Evolutionary conservation across 2,113 vertebrate species (phyloP).

Genomic region (Diadophis punctatus): DNA sequence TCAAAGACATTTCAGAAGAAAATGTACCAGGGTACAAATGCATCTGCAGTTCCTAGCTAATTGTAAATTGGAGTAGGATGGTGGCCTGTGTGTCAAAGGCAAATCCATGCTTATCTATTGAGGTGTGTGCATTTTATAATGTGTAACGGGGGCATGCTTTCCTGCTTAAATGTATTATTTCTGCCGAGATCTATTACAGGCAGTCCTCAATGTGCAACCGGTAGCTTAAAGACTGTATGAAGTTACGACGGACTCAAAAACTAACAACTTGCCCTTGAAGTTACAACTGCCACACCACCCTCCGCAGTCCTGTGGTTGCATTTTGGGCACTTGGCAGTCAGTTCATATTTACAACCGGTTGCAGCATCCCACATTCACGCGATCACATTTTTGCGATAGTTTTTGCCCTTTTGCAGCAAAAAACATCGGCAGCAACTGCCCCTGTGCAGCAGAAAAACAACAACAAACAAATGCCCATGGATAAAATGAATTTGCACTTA

Average conservation of each 20-base stretch:
- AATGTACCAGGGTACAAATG: background rate
- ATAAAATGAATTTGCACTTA: background rate
- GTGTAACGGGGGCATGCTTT: background rate
- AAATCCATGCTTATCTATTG: background rate
- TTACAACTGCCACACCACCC: background rate
- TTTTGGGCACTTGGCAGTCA: background rate
- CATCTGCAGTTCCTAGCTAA: background rate
- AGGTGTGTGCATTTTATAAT: fast-evolving
- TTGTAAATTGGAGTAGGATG: background rate
- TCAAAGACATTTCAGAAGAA: background rate
- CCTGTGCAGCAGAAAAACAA: background rate
- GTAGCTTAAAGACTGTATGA: background rate
- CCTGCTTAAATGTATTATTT: background rate
- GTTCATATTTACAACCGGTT: background rate
- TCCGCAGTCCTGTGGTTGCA: background rate
- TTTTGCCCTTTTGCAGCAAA: background rate
- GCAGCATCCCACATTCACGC: background rate
- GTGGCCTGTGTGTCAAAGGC: background rate
- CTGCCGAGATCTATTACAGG: background rate
- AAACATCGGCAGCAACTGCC: too few relatives aligned
- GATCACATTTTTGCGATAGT: background rate
- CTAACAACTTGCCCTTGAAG: background rate
- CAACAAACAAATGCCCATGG: background rate
- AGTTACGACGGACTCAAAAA: background rate
- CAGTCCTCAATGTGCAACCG: background rate